Evolutionary conservation across 2,888 invertebrate genomes (phyloP).

Genomic region (Andrena praecox): DNA sequence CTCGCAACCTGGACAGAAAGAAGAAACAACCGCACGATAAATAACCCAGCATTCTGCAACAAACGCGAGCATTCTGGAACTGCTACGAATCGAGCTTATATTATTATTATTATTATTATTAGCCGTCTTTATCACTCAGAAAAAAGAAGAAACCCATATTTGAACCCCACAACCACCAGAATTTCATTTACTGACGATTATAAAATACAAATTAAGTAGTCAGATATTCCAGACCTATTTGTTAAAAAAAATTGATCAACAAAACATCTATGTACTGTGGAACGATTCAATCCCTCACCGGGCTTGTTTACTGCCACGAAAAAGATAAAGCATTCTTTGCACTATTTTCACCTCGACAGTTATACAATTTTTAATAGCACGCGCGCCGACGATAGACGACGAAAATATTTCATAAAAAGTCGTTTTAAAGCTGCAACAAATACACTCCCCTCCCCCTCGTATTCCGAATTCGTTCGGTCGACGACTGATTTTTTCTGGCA

Average conservation of each 20-base stretch:
- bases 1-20: constrained; percentile 87
- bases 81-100: neutral
- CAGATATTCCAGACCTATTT: too few species aligned
- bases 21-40: neutral
- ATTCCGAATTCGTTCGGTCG: neutral
- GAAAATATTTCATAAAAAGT: neutral
- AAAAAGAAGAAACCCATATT: too few species aligned
- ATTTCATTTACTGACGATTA: too few species aligned
- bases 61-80: neutral
- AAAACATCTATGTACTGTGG: too few species aligned
- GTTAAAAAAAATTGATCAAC: too few species aligned
- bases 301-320: neutral
- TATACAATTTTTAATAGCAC: constrained; percentile 10
- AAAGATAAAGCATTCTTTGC: neutral
- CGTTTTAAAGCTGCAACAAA: neutral
- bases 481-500: neutral
- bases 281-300: too few species aligned
- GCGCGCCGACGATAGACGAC: neutral
- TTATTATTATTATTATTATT: neutral
- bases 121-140: neutral
- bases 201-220: too few species aligned
- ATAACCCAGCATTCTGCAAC: neutral
- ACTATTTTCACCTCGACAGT: neutral
- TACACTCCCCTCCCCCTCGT: neutral
- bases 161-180: too few species aligned